Evolutionary conservation across 2,888 invertebrate species (phyloP).

Genomic region (Leucophora obtusa): DNA sequence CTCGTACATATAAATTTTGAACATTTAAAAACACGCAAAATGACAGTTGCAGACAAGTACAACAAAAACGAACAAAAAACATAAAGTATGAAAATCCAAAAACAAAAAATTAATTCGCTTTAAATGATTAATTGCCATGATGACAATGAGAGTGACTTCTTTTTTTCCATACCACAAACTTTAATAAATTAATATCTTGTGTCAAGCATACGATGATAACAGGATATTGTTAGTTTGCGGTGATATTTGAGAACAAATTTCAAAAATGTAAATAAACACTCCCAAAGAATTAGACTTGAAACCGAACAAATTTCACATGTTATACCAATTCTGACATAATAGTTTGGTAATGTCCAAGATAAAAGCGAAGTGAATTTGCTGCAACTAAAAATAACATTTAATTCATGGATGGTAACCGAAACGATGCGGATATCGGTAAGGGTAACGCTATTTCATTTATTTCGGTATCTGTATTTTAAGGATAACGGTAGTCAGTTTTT

Average conservation of each 20-base stretch:
- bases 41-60: conserved; percentile 47
- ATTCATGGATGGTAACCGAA: no score
- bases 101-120: conserved; percentile 21
- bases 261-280: no score
- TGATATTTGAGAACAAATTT: neutral
- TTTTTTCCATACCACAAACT: neutral
- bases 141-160: conserved; percentile 38
- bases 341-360: no score
- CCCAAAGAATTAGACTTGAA: no score
- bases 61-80: conserved; percentile 17
- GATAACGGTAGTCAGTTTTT: no score
- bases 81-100: neutral
- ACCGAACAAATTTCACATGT: no score
- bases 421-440: no score
- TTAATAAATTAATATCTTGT: neutral
- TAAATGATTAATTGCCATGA: conserved; percentile 52
- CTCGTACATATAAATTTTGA: conserved; percentile 38
- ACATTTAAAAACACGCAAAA: conserved; percentile 41
- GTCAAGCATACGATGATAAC: neutral
- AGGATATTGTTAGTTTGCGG: neutral
- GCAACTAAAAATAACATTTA: no score
- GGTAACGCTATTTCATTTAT: no score
- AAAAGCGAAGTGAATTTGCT: no score
- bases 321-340: no score
- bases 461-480: no score